These are phyloP conservation scores for Oreamnos americanus DNA, from an alignment of 2,113 vertebrate genomes.

Conservation along the genomic window DNA sequence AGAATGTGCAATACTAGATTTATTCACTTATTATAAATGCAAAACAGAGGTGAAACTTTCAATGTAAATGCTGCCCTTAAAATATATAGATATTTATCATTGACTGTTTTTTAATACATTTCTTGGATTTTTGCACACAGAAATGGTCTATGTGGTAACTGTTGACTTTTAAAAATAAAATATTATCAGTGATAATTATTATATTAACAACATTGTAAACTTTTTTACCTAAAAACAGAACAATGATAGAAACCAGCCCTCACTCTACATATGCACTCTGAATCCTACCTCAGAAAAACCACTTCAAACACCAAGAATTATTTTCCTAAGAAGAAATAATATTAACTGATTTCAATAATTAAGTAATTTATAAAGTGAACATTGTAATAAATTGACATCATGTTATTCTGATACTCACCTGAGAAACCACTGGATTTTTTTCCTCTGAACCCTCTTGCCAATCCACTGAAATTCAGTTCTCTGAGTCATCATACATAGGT, in stretches of 20 bases:
- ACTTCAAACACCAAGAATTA: neutral
- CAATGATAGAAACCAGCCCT: neutral
- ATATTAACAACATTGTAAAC: slow-evolving; percentile 11
- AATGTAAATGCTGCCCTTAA: slow-evolving; percentile 41
- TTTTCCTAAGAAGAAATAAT: neutral
- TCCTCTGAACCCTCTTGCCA: neutral
- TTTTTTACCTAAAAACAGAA: neutral
- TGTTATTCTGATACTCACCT: neutral
- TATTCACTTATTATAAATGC: slow-evolving; percentile 52
- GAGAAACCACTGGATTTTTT: neutral
- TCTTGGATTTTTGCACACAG: neutral
- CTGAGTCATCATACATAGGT: neutral
- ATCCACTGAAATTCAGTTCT: neutral
- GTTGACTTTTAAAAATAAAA: slow-evolving; percentile 40
- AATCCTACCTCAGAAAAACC: neutral
- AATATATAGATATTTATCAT: slow-evolving; percentile 40
- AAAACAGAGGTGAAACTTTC: slow-evolving; percentile 57
- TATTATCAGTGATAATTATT: neutral
- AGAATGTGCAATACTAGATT: slow-evolving; percentile 34
- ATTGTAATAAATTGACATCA: neutral
- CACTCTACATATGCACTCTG: neutral
- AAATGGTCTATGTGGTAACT: neutral
- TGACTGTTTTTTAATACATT: slow-evolving; percentile 12
- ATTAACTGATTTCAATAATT: neutral
- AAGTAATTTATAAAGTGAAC: neutral